Base-by-base conservation (phyloP, 2,113 vertebrate species). In the Salvelinus alpinus region DNA sequence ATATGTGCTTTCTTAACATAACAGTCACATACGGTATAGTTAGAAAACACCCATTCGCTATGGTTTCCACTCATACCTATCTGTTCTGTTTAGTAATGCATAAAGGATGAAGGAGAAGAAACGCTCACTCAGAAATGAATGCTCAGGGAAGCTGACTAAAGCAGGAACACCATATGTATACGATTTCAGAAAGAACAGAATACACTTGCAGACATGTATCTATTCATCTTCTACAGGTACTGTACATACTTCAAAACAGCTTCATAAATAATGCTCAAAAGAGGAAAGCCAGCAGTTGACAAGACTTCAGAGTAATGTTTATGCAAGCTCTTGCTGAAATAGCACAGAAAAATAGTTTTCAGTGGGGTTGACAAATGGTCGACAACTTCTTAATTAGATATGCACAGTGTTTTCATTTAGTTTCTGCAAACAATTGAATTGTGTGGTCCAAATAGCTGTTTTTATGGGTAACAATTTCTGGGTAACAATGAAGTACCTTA, bases 191-290 rank as follows among this genome's bases (percentile, higher is more conserved):
- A 38, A 68, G 27, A 38, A 34, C 18, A 20, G 29, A 34, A 38
- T 68, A 38, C 66, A 68, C 29, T 68, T 25, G 24, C 65, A 67
- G 25, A 20, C 31, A 68, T 27, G 5, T 7, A 14, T 16, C 64
- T 66, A 29, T 66, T 66, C 64, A 66, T 66, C 64, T 66, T 68
- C 29, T 31, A 20, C 66, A 68, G 29, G 3, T 38, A 27, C 66
- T 68, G 16, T 66, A 71, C 22, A 59, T 2, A 34, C 25, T 70
- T 18, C 64, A 5, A 66, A 44, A 4, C 51, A 16, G 27, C 60
- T 69, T 64, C 74, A 80, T 72, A 25, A 80, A 70, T 73, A 54
- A 70, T 77, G 48, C 54, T 20, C 13, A 71, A 77, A 72, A 22
- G 18, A 38, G 24, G 72, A 44, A 22, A 68, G 66, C 8, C 16